Evolutionary conservation across 2,888 invertebrate species (phyloP).

Genomic region (Nesidiocoris tenuis): DNA sequence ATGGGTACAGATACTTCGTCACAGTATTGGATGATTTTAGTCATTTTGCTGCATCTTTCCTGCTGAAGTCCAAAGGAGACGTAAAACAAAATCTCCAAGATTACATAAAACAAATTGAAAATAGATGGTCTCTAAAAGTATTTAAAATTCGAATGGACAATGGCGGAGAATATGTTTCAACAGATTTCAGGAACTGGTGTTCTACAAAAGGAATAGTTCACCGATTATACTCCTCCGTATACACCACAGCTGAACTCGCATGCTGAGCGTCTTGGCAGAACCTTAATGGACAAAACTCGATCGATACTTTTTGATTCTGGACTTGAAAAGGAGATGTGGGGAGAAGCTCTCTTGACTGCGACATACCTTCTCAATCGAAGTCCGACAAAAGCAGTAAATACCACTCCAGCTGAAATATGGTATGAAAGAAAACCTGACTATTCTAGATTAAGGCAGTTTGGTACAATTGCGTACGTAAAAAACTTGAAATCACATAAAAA

Average conservation of each 20-base stretch:
- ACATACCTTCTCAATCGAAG: slow-evolving; percentile 52
- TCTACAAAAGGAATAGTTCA: slow-evolving; percentile 44
- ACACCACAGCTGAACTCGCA: slow-evolving; percentile 47
- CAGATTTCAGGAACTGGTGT: slow-evolving; percentile 44
- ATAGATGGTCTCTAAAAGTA: too few species aligned
- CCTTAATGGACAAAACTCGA: slow-evolving; percentile 50
- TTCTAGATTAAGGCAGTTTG: slow-evolving; percentile 52
- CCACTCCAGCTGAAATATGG: slow-evolving; percentile 52
- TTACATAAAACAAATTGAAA: too few species aligned
- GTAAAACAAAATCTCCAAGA: too few species aligned
- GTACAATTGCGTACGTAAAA: slow-evolving; percentile 51
- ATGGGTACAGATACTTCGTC: too few species aligned
- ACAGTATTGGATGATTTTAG: too few species aligned
- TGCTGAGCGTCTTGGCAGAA: slow-evolving; percentile 47
- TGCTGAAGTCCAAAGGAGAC: too few species aligned
- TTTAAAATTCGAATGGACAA: too few species aligned
- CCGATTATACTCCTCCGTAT: slow-evolving; percentile 45
- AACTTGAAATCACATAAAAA: slow-evolving; percentile 49
- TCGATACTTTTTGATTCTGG: slow-evolving; percentile 51
- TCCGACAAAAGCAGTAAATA: slow-evolving; percentile 47
- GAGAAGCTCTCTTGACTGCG: slow-evolving; percentile 52
- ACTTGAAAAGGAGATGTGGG: slow-evolving; percentile 51
- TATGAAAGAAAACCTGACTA: slow-evolving; percentile 51
- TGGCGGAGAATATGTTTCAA: too few species aligned
- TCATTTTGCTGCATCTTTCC: too few species aligned